Evolutionary conservation across 2,888 invertebrate genomes (phyloP).

Genomic region (Schrankia costaestrigalis): DNA sequence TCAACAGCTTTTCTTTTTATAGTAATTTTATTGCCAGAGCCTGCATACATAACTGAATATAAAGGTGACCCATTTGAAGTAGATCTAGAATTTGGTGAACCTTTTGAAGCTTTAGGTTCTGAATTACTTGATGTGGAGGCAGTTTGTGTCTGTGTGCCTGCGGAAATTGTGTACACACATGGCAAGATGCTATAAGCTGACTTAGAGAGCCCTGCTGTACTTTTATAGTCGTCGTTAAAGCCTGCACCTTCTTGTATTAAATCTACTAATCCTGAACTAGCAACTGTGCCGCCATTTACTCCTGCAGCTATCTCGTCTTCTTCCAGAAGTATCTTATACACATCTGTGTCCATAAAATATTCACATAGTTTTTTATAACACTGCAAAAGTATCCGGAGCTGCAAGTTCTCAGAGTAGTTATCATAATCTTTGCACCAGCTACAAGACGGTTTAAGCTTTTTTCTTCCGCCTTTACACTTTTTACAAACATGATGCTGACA

Average conservation of each 20-base stretch:
- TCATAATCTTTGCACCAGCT: constrained; percentile 92
- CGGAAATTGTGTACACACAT: constrained; percentile 85
- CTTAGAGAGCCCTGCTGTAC: constrained; percentile 86
- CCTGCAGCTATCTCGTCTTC: constrained; percentile 76
- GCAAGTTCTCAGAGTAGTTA: constrained; percentile 90
- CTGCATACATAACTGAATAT: constrained; percentile 90
- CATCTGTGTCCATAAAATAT: constrained; percentile 87
- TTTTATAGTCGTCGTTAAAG: constrained; percentile 88
- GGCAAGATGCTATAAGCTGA: constrained; percentile 88
- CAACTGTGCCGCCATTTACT: constrained; percentile 73
- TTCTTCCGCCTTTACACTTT: constrained; percentile 90
- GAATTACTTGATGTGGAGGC: constrained; percentile 57
- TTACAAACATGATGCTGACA: constrained; percentile 96
- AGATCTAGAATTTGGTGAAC: constrained; percentile 63
- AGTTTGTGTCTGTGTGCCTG: constrained; percentile 66
- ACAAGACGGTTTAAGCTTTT: constrained; percentile 91
- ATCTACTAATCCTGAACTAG: constrained; percentile 83
- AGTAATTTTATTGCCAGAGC: constrained; percentile 90
- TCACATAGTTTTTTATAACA: constrained; percentile 95
- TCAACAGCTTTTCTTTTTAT: constrained; percentile 88
- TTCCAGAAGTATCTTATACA: constrained; percentile 83
- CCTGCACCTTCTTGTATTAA: constrained; percentile 90
- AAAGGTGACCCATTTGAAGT: constrained; percentile 67
- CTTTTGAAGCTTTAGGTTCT: constrained; percentile 56
- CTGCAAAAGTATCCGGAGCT: constrained; percentile 89